Evolutionary conservation across 2,113 vertebrate genomes (phyloP).

Genomic region (Egretta garzetta): DNA sequence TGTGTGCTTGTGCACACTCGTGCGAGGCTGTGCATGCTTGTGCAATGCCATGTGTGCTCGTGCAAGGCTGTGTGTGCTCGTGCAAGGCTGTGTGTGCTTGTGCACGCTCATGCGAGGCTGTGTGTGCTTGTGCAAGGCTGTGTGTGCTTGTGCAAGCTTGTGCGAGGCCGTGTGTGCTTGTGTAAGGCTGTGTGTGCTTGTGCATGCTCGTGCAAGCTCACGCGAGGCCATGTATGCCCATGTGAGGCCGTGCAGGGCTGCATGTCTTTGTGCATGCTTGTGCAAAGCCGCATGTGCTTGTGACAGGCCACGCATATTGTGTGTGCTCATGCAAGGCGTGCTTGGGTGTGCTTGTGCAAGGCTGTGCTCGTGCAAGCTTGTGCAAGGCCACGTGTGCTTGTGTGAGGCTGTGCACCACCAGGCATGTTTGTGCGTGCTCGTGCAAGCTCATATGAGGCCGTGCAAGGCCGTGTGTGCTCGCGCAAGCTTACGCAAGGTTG

Average conservation of each 20-base stretch:
- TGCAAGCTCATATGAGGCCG: background rate
- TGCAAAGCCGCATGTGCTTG: too few species aligned
- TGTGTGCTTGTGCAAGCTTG: background rate
- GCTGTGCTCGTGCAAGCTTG: too few species aligned
- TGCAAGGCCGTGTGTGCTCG: accelerated
- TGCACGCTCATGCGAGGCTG: too few species aligned
- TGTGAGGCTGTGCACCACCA: too few species aligned
- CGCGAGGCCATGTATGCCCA: background rate
- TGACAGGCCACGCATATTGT: too few species aligned
- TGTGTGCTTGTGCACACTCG: background rate
- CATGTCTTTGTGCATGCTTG: too few species aligned
- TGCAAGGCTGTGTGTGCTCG: too few species aligned
- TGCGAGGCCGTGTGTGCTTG: background rate
- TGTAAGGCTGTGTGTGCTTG: too few species aligned
- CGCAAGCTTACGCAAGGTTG: background rate
- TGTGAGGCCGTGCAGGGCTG: background rate
- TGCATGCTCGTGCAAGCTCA: background rate
- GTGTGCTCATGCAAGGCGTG: background rate
- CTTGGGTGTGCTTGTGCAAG: too few species aligned
- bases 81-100: too few species aligned
- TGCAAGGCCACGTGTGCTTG: background rate
- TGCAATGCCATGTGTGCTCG: too few species aligned
- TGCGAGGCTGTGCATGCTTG: background rate
- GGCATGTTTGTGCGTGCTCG: background rate
- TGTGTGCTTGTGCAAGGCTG: too few species aligned